Base-by-base conservation (phyloP, 2,113 vertebrate genomes). In the Procavia capensis region DNA sequence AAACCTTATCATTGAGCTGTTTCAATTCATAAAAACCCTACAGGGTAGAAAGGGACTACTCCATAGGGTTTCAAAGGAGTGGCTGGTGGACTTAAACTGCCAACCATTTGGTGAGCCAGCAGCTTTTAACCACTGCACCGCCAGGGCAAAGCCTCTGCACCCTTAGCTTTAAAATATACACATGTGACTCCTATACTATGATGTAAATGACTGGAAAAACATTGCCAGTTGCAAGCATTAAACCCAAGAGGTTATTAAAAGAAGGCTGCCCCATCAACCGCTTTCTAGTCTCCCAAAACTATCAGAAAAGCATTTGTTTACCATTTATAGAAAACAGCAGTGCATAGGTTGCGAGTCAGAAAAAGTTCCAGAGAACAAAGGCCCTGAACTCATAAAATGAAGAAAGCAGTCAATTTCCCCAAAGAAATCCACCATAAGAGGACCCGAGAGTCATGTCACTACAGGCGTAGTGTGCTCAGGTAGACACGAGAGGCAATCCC, bases 201-300 rank as follows among this genome's bases (percentile, higher is more conserved):
- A 74, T 47, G 63, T 54, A 34, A 66, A 66, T 41, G 45, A 50
- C 50, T 34, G 16, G 47, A 66, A 96, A 88, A 14, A 72, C 1
- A 19, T 39, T 90, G 19, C 17, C 54, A n/a, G 50, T 10, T 50
- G 6, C 17, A 68, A 50, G 50, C 24, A 11, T 31, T 88, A 80
- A 2, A 5, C 14, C 4, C 22, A 29, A 90, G 82, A 63, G 39
- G 20, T 66, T 70, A 7, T 39, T 61, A 31, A 72, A 36, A 78
- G 43, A 72, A 74, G 61, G 0, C 31, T 34, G 1, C 41, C 36
- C 59, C 45, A 3, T 39, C 70, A 31, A 4, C 27, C 17, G 22
- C 17, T 63, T 78, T 92, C 93, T 78, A 78, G 81, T 31, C 75
- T 76, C 78, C 88, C 27, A 34, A 76, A 93, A 91, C 54, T 47